Evolutionary conservation across 2,113 vertebrate genomes (phyloP), one percentile per base, ranked within the genome.

Genomic region (Candoia aspera): DNA sequence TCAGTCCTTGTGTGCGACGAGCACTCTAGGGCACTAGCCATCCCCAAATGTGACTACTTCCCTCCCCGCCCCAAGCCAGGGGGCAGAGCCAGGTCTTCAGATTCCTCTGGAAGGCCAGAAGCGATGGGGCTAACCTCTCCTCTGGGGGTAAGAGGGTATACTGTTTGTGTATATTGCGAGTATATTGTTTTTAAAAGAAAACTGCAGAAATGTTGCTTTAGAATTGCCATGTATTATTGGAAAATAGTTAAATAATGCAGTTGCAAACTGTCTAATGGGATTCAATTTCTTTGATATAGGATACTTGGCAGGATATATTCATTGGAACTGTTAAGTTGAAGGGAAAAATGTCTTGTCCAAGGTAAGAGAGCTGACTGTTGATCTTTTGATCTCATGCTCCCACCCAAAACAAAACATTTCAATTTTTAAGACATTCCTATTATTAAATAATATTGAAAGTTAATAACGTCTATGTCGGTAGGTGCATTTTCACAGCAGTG

Each of bases 401-500:
- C 12, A 15, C 19, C 9, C 64, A 55, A 55, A 37, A 79, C 29
- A 55, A 37, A 6, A 62, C 21, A 42, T 33, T 62, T 86, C 90
- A 91, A 21, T 49, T 21, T 46, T 29, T 57, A 15, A 55, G 89
- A 91, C 49, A n/a, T 33, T 37, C 8, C 59, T 55, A 54, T 60
- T 29, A 21, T 84, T 46, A 46, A 42, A 85, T 49, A 13, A 60
- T 9, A 85, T n/a, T 24, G 84, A 37, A 0, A 42, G 17, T 0
- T 93, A 58, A 17, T 0, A 0, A 60, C 90, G 6, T 86, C 68
- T 95, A 6, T 89, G 90, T 0, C 95, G 92, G 89, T 96, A 99
- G 99, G 92, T 99, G 99, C 93, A 49, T 99, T 95, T 95, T 99
- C 92, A 99, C 98, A 87, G 99, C 98, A 0, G 97, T 99, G 91